Percentiles rank a stretch among this genome's conserved stretches.
These are phyloP conservation scores for Notolepis coatsorum DNA, from an alignment of 2,797 vertebrate species.

Conservation along the genomic window DNA sequence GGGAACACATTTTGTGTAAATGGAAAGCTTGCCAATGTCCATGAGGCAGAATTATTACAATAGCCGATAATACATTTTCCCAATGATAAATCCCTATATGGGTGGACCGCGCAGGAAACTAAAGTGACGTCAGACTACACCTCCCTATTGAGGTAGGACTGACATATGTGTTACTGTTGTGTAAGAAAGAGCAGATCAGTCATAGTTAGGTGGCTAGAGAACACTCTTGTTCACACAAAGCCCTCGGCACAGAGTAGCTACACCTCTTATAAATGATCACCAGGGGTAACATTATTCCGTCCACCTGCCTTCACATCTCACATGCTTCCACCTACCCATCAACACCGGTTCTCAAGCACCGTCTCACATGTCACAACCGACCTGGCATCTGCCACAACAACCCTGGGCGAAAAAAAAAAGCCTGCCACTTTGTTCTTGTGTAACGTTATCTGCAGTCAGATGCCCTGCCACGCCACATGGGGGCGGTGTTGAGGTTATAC, in stretches of 20 bases:
- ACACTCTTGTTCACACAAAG: conserved; percentile 28
- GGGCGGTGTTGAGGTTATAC: conserved; percentile 66
- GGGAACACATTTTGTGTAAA: too few species aligned
- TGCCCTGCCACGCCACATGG: conserved; percentile 30
- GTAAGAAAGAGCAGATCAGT: conserved; percentile 39
- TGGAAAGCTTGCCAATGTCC: too few species aligned
- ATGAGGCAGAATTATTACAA: too few species aligned
- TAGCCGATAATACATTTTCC: too few species aligned
- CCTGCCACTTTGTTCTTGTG: conserved; percentile 1
- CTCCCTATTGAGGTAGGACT: too few species aligned
- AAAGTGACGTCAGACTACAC: too few species aligned
- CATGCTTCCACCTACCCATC: not conserved
- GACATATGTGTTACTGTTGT: conserved; percentile 24
- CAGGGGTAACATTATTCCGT: conserved; percentile 16
- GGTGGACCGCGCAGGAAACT: too few species aligned
- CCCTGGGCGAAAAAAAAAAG: too few species aligned
- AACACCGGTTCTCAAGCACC: not conserved
- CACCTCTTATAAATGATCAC: conserved; percentile 54
- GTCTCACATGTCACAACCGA: not conserved
- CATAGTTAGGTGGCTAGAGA: conserved; percentile 30
- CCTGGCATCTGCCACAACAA: not conserved
- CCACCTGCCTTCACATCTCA: not conserved
- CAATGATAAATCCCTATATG: too few species aligned
- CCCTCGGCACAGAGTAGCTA: not conserved
- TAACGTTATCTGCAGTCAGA: not conserved